A percentile compares a stretch with the other conserved stretches of the same genome.
These are phyloP conservation scores for Paelopatides confundens DNA, from an alignment of 53 echinoderm and acorn worm genomes.

Conservation along the genomic window DNA sequence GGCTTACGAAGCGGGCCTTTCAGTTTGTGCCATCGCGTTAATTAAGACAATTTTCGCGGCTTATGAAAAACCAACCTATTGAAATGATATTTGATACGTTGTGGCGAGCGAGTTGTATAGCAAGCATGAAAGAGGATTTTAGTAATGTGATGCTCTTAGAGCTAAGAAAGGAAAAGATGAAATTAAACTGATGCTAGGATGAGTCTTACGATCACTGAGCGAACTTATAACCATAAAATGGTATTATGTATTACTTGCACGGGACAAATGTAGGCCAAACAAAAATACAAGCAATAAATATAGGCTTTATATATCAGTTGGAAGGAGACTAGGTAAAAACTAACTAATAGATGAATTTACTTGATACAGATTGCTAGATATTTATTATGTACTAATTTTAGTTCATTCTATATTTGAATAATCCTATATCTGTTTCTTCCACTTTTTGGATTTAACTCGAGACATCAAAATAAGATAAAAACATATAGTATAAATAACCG, in stretches of 20 bases:
- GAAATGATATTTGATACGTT: slow-evolving; percentile 48
- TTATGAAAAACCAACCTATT: slow-evolving; percentile 10
- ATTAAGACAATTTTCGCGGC: slow-evolving; percentile 38
- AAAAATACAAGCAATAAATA: too few relatives aligned
- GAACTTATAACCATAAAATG: background rate
- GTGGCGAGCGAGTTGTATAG: slow-evolving; percentile 18
- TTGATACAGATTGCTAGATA: too few relatives aligned
- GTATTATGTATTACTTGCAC: background rate
- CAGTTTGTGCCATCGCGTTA: background rate
- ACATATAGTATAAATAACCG: too few relatives aligned
- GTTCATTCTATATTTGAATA: too few relatives aligned
- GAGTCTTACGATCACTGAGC: too few relatives aligned
- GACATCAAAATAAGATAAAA: too few relatives aligned
- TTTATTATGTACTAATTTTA: too few relatives aligned
- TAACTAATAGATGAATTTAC: too few relatives aligned
- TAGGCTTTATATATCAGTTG: too few relatives aligned
- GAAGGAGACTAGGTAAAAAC: too few relatives aligned
- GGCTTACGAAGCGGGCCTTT: background rate
- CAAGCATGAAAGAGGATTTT: background rate
- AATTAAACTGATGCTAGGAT: background rate
- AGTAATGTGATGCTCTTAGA: background rate
- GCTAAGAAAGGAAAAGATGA: background rate
- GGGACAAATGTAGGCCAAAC: background rate
- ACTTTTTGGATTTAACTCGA: too few relatives aligned
- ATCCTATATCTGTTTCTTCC: too few relatives aligned